Conservation (phyloP, 2,888 invertebrate species). For the Oegoconia quadripuncta region DNA sequence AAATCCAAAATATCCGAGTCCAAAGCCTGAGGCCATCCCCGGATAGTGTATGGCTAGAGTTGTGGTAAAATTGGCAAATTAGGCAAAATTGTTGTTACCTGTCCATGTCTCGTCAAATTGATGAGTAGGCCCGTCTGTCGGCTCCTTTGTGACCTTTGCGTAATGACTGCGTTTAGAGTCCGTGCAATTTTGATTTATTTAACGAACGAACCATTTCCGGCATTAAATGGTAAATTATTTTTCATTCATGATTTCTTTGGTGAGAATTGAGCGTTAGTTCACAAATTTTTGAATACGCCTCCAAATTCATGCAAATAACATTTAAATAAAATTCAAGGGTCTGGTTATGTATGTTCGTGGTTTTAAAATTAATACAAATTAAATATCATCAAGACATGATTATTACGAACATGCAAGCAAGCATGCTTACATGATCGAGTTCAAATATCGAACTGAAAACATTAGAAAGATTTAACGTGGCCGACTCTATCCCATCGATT, state of each 20-base stretch:
- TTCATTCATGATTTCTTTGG: slow-evolving; percentile 40
- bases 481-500: no score
- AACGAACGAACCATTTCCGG: slow-evolving; percentile 65
- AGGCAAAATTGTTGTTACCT: slow-evolving; percentile 39
- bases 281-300: no score
- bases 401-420: no score
- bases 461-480: no score
- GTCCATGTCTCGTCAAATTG: slow-evolving; percentile 41
- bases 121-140: slow-evolving; percentile 43
- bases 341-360: no score
- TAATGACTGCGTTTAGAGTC: slow-evolving; percentile 46
- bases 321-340: no score
- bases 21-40: slow-evolving; percentile 11
- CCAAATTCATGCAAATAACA: no score
- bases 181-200: slow-evolving; percentile 76
- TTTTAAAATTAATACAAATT: no score
- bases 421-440: no score
- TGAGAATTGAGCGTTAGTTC: slow-evolving; percentile 4
- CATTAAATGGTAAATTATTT: slow-evolving; percentile 54
- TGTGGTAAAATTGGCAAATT: slow-evolving; percentile 28
- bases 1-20: slow-evolving; percentile 2
- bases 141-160: slow-evolving; percentile 40
- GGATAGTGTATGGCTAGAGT: slow-evolving; percentile 10
- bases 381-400: no score
- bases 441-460: no score